Conservation (phyloP, 2,888 invertebrate genomes). For the Agrilus mali region DNA sequence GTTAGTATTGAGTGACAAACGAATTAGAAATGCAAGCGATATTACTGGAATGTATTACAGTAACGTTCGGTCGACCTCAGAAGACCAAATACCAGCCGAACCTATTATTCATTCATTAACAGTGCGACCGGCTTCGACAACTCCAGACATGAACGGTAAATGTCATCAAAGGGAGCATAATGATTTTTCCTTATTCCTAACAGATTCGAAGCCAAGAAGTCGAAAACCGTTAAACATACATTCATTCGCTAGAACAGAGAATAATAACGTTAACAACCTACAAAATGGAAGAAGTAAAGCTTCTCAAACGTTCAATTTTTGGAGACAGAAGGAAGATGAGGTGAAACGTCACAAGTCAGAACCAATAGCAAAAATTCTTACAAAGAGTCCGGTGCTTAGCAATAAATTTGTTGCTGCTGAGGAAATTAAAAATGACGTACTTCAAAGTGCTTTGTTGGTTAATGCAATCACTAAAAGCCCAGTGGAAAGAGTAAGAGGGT, state of each 20-base stretch:
- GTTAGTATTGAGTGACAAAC: too few species aligned
- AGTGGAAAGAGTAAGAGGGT: neutral
- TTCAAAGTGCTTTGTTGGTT: neutral
- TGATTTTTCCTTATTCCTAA: constrained; percentile 46
- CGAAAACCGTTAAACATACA: constrained; percentile 59
- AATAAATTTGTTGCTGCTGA: too few species aligned
- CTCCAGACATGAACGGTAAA: constrained; percentile 25
- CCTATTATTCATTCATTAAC: constrained; percentile 17
- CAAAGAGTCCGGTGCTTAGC: too few species aligned
- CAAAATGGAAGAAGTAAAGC: constrained; percentile 7
- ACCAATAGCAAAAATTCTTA: too few species aligned
- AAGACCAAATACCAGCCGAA: constrained; percentile 27
- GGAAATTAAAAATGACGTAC: too few species aligned
- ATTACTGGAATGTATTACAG: neutral
- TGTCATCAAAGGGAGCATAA: constrained; percentile 18
- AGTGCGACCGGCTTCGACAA: constrained; percentile 30
- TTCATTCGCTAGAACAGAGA: constrained; percentile 16
- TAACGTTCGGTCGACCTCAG: constrained; percentile 27
- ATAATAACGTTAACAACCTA: neutral
- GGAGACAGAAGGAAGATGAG: constrained; percentile 48
- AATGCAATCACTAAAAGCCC: neutral
- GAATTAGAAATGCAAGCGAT: neutral
- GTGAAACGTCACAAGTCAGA: constrained; percentile 10
- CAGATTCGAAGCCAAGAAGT: constrained; percentile 60
- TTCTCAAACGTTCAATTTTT: constrained; percentile 47